Percentiles rank a stretch among this genome's conserved stretches.
Evolutionary conservation across 2,797 vertebrate species (phyloP).

Genomic region (Sternotherus odoratus): DNA sequence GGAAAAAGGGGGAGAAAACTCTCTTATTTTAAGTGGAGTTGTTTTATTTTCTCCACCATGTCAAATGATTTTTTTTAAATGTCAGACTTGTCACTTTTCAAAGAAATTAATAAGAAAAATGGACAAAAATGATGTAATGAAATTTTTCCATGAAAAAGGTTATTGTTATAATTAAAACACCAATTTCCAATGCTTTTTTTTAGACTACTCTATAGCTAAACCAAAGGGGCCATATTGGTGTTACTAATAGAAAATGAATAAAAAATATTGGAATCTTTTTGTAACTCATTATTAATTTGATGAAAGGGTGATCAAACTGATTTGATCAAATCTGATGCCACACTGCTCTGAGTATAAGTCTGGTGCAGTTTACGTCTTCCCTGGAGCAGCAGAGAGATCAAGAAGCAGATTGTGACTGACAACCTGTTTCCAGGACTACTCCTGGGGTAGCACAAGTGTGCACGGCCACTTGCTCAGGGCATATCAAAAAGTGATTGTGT

Average conservation of each 20-base stretch:
- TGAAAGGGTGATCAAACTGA: not conserved
- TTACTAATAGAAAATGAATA: not conserved
- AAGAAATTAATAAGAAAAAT: not conserved
- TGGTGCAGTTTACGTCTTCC: not conserved
- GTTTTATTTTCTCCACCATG: not conserved
- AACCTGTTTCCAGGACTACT: not conserved
- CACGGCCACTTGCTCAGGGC: not conserved
- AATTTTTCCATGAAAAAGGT: not conserved
- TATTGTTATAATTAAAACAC: not conserved
- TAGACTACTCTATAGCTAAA: not conserved
- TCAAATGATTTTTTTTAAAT: no score
- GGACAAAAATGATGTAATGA: not conserved
- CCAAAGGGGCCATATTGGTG: not conserved
- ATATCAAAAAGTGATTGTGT: not conserved
- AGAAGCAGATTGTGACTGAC: not conserved
- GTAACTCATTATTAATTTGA: not conserved
- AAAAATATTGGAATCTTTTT: not conserved
- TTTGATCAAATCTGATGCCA: not conserved
- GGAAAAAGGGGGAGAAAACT: not conserved
- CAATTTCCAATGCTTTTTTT: not conserved
- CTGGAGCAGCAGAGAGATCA: not conserved
- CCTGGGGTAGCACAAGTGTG: not conserved
- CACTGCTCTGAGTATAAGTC: not conserved
- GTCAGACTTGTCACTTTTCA: not conserved
- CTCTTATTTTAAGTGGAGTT: not conserved